Conservation (phyloP, 1,140 invertebrate genomes). For the Halesus radiatus region DNA sequence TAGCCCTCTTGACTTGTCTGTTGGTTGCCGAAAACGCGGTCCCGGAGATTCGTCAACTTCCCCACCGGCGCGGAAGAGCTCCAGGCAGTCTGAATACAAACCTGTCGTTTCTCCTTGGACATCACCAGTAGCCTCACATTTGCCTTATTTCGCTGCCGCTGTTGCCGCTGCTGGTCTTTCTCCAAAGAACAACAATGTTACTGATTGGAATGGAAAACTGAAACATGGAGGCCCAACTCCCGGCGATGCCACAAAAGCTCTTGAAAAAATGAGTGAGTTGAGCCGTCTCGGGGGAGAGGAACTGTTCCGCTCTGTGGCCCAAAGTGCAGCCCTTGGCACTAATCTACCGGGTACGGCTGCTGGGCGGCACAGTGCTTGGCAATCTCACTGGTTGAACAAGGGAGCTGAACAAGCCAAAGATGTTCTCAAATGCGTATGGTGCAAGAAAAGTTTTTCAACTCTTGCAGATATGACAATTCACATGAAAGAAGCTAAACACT, state of each 20-base stretch:
- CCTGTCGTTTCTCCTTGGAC: conserved; percentile 81
- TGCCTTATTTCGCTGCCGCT: conserved; percentile 86
- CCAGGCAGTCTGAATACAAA: conserved; percentile 76
- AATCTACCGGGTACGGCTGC: conserved; percentile 68
- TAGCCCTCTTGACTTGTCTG: conserved; percentile 84
- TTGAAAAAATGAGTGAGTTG: conserved; percentile 93
- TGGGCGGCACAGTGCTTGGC: conserved; percentile 89
- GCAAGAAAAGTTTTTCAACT: conserved; percentile 92
- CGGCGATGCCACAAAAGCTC: conserved; percentile 86
- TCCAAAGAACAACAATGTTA: conserved; percentile 75
- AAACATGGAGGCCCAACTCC: conserved; percentile 77
- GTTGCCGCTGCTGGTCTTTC: conserved; percentile 82
- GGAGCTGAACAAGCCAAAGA: conserved; percentile 94
- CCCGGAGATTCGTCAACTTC: conserved; percentile 76
- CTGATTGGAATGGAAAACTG: conserved; percentile 85
- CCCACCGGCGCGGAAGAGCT: conserved; percentile 76
- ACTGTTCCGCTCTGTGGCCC: conserved; percentile 75
- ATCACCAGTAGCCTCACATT: conserved; percentile 81
- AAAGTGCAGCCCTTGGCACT: conserved; percentile 67
- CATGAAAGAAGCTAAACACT: conserved; percentile 96
- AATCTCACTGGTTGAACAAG: conserved; percentile 95
- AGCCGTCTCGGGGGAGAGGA: conserved; percentile 86
- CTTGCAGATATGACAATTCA: conserved; percentile 91
- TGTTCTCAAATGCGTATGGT: conserved; percentile 96
- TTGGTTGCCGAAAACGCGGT: conserved; percentile 80